These are phyloP conservation scores for Scomber colias DNA, from an alignment of 2,113 vertebrate species.

Conservation along the genomic window DNA sequence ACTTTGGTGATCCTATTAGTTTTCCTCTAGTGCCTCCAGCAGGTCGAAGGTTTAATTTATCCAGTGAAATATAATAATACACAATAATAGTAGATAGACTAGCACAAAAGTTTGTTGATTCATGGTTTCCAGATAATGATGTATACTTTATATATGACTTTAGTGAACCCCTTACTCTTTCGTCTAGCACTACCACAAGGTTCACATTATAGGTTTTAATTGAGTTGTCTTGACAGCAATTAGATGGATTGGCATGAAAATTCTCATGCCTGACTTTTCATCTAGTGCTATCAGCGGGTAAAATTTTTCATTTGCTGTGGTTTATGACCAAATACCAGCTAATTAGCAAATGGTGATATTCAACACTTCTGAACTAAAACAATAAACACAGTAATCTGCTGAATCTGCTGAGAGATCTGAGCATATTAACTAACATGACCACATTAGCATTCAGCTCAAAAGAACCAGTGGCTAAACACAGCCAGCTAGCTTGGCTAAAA, in stretches of 20 bases:
- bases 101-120: not conserved
- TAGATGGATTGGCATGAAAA: not conserved
- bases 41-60: not conserved
- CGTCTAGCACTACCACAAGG: not conserved
- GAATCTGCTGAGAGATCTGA: not conserved
- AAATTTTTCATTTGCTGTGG: too few species aligned
- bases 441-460: not conserved
- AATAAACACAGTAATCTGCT: not conserved
- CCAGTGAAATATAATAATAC: constrained; percentile 7
- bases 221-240: not conserved
- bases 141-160: not conserved
- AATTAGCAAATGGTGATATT: too few species aligned
- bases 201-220: not conserved
- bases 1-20: not conserved
- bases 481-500: not conserved
- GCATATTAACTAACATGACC: not conserved
- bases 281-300: too few species aligned
- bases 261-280: not conserved
- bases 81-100: not conserved
- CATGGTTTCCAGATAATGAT: not conserved
- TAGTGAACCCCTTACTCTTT: not conserved
- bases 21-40: not conserved
- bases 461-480: too few species aligned
- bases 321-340: too few species aligned
- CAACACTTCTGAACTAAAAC: not conserved